These are phyloP conservation scores for Piliocolobus tephrosceles DNA, from an alignment of 2,113 vertebrate genomes.

Conservation along the genomic window DNA sequence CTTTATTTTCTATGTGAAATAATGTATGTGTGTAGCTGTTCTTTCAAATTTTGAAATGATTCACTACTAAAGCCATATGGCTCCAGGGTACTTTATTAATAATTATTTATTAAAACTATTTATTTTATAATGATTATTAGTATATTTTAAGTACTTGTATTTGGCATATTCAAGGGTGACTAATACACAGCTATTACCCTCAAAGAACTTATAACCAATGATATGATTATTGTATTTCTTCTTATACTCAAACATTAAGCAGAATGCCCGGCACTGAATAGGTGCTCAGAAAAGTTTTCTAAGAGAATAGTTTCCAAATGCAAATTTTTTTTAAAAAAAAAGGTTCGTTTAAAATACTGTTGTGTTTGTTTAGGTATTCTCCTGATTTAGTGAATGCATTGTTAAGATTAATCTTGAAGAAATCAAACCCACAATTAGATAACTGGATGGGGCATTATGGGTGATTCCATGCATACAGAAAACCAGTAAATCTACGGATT, in stretches of 20 bases:
- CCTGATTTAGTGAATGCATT: background rate
- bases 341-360: slow-evolving; percentile 20
- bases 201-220: background rate
- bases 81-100: background rate
- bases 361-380: background rate
- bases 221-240: background rate
- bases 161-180: background rate
- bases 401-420: slow-evolving; percentile 35
- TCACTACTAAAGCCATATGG: background rate
- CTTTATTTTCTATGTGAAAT: slow-evolving; percentile 29
- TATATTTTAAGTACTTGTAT: background rate
- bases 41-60: slow-evolving; percentile 28
- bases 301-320: slow-evolving; percentile 22
- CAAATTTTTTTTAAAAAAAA: background rate
- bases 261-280: background rate
- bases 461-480: background rate
- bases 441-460: background rate
- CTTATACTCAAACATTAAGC: background rate
- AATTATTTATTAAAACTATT: background rate
- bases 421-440: slow-evolving; percentile 16
- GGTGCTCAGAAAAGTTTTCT: slow-evolving; percentile 29
- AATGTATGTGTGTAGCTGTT: background rate
- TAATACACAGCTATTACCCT: background rate
- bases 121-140: background rate
- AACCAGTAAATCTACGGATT: slow-evolving; percentile 1